Base-by-base conservation (phyloP, 1,140 invertebrate genomes). In the Campodea augens region DNA sequence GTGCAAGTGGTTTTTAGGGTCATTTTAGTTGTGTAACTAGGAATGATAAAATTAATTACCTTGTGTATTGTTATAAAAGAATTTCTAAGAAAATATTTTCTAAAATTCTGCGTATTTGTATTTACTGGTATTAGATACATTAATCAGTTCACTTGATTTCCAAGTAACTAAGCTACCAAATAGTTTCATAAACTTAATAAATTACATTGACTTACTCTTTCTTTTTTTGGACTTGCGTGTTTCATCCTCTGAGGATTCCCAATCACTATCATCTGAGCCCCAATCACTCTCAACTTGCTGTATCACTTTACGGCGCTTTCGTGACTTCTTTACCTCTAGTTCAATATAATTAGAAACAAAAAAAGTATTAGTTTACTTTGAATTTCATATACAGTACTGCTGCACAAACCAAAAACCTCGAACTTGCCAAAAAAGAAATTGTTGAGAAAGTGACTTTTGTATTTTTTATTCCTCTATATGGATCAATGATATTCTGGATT, bases 211-310 rank as follows among this genome's bases (percentile, higher is more conserved):
- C 52, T 48, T 42, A 51, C 51, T 53, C 38, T 38, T 37, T 32
- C 44, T 53, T 20, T 44, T 45, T 22, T 38, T 45, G 13, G 41
- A 51, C 20, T 25, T 47, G 23, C 37, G 27, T 5, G 37, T 29
- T 39, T 55, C 53, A 22, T 59, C 51, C 36, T 54, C 52, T 7
- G 54, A 50, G 36, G 38, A 55, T 41, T 55, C 55, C 47, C 55
- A 56, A 38, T 57, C 56, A 21, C 44, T 49, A 38, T 57, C 55
- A 52, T 56, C 54, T 25, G 43, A 53, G 2, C 37, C 29, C 49
- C 49, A 55, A 38, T 52, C 50, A 5, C 22, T 19, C 13, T 40
- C 12, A 15, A 19, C n/a, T 0, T 40, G 12, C 42, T 18, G 15
- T 42, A 29, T 25, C 37, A 42, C 4, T 47, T 36, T 43, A 15